A percentile compares a stretch with the other conserved stretches of the same genome.
Evolutionary conservation across 2,888 invertebrate species (phyloP).

Genomic region (Ichneumon xanthorius): DNA sequence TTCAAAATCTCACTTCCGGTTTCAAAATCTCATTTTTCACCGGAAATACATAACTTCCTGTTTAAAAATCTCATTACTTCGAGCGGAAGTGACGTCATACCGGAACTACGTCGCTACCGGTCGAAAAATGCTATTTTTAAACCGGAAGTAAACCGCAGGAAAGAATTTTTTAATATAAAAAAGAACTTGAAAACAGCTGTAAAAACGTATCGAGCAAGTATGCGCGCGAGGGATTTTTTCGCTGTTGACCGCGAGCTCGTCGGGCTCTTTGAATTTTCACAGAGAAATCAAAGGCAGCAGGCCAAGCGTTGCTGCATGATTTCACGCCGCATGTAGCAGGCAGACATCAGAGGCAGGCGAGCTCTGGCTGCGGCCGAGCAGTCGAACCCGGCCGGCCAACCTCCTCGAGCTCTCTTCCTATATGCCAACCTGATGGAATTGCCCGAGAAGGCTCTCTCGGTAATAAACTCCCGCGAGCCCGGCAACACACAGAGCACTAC

Average conservation of each 20-base stretch:
- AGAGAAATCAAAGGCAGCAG: slow-evolving; percentile 76
- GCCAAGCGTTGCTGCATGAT: slow-evolving; percentile 72
- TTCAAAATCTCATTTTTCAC: no score
- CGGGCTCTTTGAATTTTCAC: slow-evolving; percentile 73
- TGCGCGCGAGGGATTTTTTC: neutral
- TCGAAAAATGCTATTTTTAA: no score
- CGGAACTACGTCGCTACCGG: no score
- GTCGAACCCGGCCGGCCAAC: slow-evolving; percentile 58
- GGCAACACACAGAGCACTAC: slow-evolving; percentile 1
- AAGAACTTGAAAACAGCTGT: neutral
- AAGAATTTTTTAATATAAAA: neutral
- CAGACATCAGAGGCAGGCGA: slow-evolving; percentile 18
- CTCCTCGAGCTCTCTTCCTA: slow-evolving; percentile 63
- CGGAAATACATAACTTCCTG: no score
- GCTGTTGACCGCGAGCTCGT: neutral
- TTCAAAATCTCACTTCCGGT: no score
- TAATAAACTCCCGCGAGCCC: slow-evolving; percentile 59
- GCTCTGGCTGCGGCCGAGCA: slow-evolving; percentile 60
- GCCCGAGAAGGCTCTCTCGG: slow-evolving; percentile 40
- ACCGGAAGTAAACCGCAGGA: no score
- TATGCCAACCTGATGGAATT: slow-evolving; percentile 42
- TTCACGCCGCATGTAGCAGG: slow-evolving; percentile 69
- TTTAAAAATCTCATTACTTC: no score
- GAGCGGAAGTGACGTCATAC: no score
- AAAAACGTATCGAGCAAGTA: neutral